A percentile compares a stretch with the other conserved stretches of the same genome.
Conservation (phyloP, 2,113 vertebrate genomes). For the Malurus melanocephalus region DNA sequence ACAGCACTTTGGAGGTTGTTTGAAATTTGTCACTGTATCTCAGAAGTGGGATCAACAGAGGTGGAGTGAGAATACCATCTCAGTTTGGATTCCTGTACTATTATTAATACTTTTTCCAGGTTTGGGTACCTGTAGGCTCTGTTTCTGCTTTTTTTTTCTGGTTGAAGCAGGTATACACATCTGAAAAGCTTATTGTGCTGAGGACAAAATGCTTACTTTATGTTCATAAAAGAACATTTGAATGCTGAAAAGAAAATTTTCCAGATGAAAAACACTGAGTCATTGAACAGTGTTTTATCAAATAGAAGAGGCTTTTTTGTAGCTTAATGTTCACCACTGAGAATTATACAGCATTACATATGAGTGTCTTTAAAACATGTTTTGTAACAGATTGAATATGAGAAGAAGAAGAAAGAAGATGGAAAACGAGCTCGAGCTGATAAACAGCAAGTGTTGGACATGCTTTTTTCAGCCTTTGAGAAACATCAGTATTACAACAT, state of each 20-base stretch:
- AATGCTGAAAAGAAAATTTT: background rate
- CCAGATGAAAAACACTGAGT: slow-evolving; percentile 12
- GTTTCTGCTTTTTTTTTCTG: background rate
- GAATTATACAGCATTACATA: background rate
- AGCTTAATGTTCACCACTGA: background rate
- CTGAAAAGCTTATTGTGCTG: background rate
- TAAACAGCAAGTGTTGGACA: slow-evolving; percentile 92
- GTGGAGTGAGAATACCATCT: background rate
- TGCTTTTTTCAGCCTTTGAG: slow-evolving; percentile 97
- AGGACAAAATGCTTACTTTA: background rate
- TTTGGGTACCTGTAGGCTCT: background rate
- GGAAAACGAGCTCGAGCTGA: slow-evolving; percentile 92
- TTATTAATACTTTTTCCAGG: background rate
- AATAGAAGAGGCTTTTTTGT: background rate
- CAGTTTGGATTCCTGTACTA: background rate
- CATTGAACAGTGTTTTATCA: slow-evolving; percentile 11
- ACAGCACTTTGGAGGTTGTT: background rate
- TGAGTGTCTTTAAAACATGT: background rate
- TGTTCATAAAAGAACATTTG: background rate
- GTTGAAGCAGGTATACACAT: background rate
- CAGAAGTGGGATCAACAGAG: background rate
- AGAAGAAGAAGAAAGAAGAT: slow-evolving; percentile 94
- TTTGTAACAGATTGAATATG: slow-evolving; percentile 86
- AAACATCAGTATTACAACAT: slow-evolving; percentile 98
- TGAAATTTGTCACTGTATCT: background rate